Percentiles rank a stretch among this genome's conserved stretches.
phyloP scores from a whole-genome alignment of 2,797 vertebrate genomes.

The Meda fulgida region DNA sequence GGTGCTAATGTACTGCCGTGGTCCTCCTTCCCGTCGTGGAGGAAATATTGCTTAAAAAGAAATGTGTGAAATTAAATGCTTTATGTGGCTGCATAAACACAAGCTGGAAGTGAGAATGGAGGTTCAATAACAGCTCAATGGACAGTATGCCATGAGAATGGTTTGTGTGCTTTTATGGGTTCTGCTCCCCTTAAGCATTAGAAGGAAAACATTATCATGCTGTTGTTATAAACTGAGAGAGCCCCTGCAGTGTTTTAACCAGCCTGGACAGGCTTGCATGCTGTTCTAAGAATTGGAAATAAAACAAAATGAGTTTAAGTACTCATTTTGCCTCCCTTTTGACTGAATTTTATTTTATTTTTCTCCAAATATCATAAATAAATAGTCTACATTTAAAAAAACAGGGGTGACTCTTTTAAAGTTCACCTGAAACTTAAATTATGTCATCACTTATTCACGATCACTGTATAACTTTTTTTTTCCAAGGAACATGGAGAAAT shows the following conservation, averaged over 20 bases:
- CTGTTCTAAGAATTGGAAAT: conserved; percentile 32
- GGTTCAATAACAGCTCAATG: conserved; percentile 65
- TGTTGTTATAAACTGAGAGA: conserved; percentile 64
- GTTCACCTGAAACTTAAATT: too few species aligned
- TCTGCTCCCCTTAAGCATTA: conserved; percentile 72
- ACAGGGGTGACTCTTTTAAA: too few species aligned
- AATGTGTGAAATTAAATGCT: background rate
- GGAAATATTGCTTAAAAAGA: background rate
- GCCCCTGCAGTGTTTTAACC: conserved; percentile 40
- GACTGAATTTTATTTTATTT: background rate
- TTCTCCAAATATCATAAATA: too few species aligned
- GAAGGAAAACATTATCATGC: conserved; percentile 76
- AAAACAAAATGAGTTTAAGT: conserved; percentile 12
- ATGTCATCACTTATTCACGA: too few species aligned
- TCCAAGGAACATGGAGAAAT: too few species aligned
- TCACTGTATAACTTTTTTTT: too few species aligned
- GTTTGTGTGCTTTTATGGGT: conserved; percentile 70
- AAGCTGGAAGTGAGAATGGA: conserved; percentile 65
- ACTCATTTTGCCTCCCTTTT: background rate
- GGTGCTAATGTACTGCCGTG: conserved; percentile 27
- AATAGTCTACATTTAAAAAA: too few species aligned
- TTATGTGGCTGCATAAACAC: conserved; percentile 69
- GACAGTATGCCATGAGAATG: conserved; percentile 70
- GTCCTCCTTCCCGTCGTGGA: background rate
- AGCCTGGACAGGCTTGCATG: background rate